phyloP scores from a whole-genome alignment of 2,797 vertebrate species.

The Aselliscus stoliczkanus region DNA sequence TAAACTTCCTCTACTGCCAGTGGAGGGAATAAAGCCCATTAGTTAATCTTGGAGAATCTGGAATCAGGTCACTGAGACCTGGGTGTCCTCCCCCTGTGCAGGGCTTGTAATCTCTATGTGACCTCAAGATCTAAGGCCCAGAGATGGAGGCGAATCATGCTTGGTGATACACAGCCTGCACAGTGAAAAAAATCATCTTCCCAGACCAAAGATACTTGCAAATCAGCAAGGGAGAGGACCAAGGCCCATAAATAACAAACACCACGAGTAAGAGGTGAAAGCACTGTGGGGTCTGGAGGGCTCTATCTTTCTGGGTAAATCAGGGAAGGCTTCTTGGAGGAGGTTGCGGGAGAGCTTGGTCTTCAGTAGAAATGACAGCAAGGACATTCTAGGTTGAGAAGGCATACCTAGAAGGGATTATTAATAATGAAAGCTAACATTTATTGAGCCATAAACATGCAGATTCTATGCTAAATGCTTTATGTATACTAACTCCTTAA shows the following conservation, averaged over 20 bases:
- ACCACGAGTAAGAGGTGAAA: neutral
- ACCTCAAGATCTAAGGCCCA: neutral
- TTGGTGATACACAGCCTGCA: neutral
- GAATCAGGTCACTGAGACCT: neutral
- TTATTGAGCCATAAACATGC: neutral
- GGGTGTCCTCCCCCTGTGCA: neutral
- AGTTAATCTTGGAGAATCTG: neutral
- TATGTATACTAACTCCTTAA: neutral
- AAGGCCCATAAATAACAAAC: neutral
- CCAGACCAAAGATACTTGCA: neutral
- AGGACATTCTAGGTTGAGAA: neutral
- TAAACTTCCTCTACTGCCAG: neutral
- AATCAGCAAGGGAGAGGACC: neutral
- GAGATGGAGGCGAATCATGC: neutral
- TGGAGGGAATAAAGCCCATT: neutral
- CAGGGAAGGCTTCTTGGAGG: neutral
- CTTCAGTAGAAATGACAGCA: neutral
- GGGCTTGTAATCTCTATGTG: neutral
- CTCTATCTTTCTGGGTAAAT: neutral
- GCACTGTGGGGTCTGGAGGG: neutral
- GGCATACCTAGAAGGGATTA: neutral
- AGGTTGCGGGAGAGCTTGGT: neutral
- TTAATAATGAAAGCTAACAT: neutral
- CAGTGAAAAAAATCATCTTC: neutral
- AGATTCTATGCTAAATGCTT: neutral